These are phyloP conservation scores for Taxidea taxus DNA, from an alignment of 2,113 vertebrate species.

Conservation along the genomic window DNA sequence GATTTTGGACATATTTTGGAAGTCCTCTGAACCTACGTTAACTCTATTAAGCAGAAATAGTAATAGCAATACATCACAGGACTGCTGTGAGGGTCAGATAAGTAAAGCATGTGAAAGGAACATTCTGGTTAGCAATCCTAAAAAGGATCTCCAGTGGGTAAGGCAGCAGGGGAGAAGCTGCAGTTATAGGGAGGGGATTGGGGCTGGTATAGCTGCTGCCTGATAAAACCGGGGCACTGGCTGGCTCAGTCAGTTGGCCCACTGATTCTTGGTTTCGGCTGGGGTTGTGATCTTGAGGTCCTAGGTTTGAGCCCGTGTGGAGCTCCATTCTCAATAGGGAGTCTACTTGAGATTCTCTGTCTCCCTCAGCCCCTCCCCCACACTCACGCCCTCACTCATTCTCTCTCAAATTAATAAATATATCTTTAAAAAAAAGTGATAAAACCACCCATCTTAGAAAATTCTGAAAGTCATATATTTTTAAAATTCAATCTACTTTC, in stretches of 20 bases:
- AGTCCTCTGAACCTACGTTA: background rate
- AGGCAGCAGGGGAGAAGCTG: background rate
- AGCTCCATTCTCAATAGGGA: background rate
- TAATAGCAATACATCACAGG: too few species aligned
- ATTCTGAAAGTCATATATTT: background rate
- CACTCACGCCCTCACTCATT: background rate
- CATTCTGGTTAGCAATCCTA: background rate
- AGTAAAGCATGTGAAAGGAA: background rate
- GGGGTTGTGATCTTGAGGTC: background rate
- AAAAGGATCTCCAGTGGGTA: background rate
- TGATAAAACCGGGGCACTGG: background rate
- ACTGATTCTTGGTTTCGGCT: background rate
- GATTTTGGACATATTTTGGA: background rate
- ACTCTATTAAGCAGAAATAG: background rate
- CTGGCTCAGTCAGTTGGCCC: background rate
- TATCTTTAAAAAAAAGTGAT: background rate
- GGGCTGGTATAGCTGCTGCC: fast-evolving
- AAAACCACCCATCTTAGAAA: background rate
- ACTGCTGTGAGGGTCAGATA: background rate
- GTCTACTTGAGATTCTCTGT: background rate
- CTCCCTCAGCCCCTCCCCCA: background rate
- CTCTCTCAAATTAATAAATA: background rate
- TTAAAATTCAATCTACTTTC: background rate
- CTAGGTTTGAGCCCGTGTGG: background rate
- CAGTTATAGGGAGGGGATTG: fast-evolving